Percentiles rank a stretch among this genome's conserved stretches.
phyloP scores from a whole-genome alignment of 2,113 vertebrate genomes.

The Empidonax traillii region DNA sequence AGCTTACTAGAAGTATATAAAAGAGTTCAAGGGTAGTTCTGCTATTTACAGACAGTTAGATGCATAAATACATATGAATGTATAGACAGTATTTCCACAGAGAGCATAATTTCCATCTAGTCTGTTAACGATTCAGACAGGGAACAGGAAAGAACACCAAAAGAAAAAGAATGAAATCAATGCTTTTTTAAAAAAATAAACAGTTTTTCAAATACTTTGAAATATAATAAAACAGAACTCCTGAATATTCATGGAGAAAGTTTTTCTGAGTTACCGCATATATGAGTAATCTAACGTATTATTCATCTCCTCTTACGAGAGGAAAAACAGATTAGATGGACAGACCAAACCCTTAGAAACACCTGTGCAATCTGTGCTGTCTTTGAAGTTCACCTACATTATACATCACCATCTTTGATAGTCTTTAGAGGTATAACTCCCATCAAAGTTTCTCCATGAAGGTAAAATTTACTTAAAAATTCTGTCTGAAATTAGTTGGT shows the following conservation, averaged over 20 bases:
- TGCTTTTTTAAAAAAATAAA: background rate
- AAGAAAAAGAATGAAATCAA: background rate
- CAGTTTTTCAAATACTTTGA: background rate
- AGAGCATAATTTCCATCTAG: background rate
- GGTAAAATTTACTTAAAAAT: background rate
- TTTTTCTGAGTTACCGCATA: background rate
- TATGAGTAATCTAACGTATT: background rate
- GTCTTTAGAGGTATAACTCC: background rate
- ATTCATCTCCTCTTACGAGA: background rate
- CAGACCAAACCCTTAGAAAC: background rate
- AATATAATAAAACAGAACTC: background rate
- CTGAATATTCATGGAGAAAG: background rate
- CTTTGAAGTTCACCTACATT: background rate
- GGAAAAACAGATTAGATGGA: background rate
- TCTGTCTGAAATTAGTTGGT: background rate
- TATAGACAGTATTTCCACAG: background rate
- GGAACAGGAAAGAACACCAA: background rate
- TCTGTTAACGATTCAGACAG: background rate
- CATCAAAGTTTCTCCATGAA: background rate
- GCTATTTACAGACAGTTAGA: background rate
- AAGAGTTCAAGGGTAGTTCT: background rate
- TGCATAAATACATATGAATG: background rate
- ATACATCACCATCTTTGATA: background rate
- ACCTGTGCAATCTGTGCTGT: background rate
- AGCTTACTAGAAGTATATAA: background rate